These are phyloP conservation scores for Stichodactyla mertensii DNA, from an alignment of 64 coral and sea anemone species.

Conservation along the genomic window DNA sequence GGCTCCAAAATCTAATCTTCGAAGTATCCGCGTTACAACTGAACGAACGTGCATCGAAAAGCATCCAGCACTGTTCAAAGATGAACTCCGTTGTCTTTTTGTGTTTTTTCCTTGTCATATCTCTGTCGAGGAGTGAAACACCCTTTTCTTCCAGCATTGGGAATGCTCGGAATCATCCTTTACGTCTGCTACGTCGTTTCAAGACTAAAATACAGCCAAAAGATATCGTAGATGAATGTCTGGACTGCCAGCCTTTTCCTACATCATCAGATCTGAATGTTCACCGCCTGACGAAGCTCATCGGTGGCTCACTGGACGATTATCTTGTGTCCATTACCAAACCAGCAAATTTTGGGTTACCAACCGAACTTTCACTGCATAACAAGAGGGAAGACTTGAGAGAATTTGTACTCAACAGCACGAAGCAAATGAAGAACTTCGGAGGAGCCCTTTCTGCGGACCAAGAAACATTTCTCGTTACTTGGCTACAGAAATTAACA, in stretches of 20 bases:
- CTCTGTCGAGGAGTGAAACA: background rate
- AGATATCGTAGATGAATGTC: constrained; percentile 5
- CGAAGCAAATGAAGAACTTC: background rate
- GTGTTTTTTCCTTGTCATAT: background rate
- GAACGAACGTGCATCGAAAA: background rate
- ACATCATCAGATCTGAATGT: background rate
- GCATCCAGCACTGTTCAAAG: background rate
- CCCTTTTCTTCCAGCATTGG: background rate
- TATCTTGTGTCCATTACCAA: constrained; percentile 7
- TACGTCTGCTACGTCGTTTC: background rate
- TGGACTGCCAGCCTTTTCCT: constrained; percentile 8
- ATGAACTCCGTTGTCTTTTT: background rate
- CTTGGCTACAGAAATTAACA: background rate
- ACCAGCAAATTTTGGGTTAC: background rate
- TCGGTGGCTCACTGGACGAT: background rate
- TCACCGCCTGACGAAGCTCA: background rate
- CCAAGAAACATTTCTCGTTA: background rate
- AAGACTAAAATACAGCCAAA: constrained; percentile 17
- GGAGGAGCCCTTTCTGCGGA: background rate
- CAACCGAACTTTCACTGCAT: background rate
- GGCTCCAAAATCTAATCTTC: background rate
- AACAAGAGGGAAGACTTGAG: background rate
- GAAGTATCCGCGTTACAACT: background rate
- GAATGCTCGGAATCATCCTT: background rate
- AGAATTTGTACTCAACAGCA: constrained; percentile 4